Evolutionary conservation across 2,113 vertebrate species (phyloP), one percentile per base, ranked within the genome.

Genomic region (Poeciliopsis retropinna): DNA sequence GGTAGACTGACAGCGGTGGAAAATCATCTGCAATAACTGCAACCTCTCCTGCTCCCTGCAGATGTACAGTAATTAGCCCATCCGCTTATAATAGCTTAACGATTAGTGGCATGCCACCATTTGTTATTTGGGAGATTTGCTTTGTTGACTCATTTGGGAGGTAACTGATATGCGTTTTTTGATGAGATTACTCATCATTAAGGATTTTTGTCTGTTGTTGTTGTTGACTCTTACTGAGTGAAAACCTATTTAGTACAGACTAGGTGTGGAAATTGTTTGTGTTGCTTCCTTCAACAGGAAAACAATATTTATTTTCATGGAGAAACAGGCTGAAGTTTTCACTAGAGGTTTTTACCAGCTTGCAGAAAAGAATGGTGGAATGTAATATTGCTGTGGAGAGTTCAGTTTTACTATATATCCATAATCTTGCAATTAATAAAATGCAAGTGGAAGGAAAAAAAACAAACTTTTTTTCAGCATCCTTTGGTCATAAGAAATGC

Each of bases 51-150:
- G 85, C 82, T 85, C 85, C 76, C 85, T 89, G 89, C 90, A 90
- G 87, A 92, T 87, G 87, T 89, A 86, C 88, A 67, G 87, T 91
- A 91, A 93, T 93, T 92, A 92, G 87, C 88, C 80, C 81, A 77
- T 93, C 89, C 87, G 65, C 82, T 76, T 57, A 79, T 86, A 92
- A 93, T 87, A 69, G 83, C 90, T 78, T 87, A 90, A 91, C 83
- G 15, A 91, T 87, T 82, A 80, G 87, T 85, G 89, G 88, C 90
- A 74, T 78, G 72, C 84, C 64, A 69, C 78, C 85, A 81, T 91
- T 90, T 89, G 87, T 91, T 91, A 84, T 88, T 63, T 63, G 12
- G 88, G 80, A 89, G 85, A 86, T 91, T 85, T 88, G 84, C 83
- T 89, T 91, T 89, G 89, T 90, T 83, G 83, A 87, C 85, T 92